Percentiles rank a stretch among this genome's conserved stretches.
phyloP scores from a whole-genome alignment of 2,888 invertebrate genomes.

The Drosophila suboccidentalis region DNA sequence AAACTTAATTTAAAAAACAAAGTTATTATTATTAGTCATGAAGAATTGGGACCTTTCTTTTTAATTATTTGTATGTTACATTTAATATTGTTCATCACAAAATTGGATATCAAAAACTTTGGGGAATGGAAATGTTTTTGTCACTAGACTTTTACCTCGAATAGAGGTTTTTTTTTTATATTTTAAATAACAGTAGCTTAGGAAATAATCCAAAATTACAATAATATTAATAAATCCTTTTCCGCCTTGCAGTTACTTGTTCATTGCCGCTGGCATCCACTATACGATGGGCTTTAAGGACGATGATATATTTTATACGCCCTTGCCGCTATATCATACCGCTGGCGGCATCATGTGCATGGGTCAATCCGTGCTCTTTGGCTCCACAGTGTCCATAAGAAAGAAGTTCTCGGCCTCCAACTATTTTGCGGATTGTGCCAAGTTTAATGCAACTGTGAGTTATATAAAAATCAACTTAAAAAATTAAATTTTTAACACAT shows the following conservation, averaged over 20 bases:
- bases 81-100: too few relatives aligned
- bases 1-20: too few relatives aligned
- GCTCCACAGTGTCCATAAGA: slow-evolving; percentile 92
- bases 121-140: too few relatives aligned
- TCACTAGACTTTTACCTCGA: too few relatives aligned
- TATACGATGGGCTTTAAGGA: slow-evolving; percentile 88
- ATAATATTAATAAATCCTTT: neutral
- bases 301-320: slow-evolving; percentile 94
- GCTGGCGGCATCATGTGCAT: slow-evolving; percentile 95
- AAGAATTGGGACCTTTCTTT: too few relatives aligned
- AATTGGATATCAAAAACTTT: too few relatives aligned
- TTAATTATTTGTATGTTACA: too few relatives aligned
- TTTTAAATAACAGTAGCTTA: too few relatives aligned
- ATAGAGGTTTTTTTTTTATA: too few relatives aligned
- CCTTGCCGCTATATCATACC: slow-evolving; percentile 97
- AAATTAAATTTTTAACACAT: neutral
- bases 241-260: slow-evolving; percentile 89
- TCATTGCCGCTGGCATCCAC: slow-evolving; percentile 91
- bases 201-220: too few relatives aligned
- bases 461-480: neutral
- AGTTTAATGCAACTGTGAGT: slow-evolving; percentile 95
- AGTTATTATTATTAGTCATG: too few relatives aligned
- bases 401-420: slow-evolving; percentile 97
- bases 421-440: slow-evolving; percentile 96
- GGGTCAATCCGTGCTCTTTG: slow-evolving; percentile 92